Evolutionary conservation across 1,140 invertebrate genomes (phyloP).

Genomic region (Stratiolaelaps scimitus): DNA sequence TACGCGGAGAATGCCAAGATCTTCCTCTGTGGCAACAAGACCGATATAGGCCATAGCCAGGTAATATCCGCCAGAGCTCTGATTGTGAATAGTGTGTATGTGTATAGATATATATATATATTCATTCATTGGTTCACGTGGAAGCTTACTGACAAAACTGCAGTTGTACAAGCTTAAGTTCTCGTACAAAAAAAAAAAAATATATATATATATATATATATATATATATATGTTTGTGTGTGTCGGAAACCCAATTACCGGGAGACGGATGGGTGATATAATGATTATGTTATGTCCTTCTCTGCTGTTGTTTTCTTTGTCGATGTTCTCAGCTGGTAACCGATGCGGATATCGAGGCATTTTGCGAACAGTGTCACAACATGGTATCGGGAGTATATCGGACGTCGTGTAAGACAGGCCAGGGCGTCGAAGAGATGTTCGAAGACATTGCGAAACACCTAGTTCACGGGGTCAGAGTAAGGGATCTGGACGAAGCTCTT

Average conservation of each 20-base stretch:
- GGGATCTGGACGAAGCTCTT: conserved; percentile 34
- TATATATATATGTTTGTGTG: no score
- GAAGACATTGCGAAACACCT: conserved; percentile 35
- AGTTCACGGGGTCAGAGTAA: conserved; percentile 30
- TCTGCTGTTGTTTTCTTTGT: no score
- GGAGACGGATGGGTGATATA: no score
- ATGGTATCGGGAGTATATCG: conserved; percentile 73
- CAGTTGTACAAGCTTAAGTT: no score
- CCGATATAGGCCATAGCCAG: conserved; percentile 52
- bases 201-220: no score
- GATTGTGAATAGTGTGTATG: neutral
- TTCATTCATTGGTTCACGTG: no score
- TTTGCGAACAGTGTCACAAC: conserved; percentile 84
- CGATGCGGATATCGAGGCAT: conserved; percentile 74
- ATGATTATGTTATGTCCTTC: no score
- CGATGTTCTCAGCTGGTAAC: conserved; percentile 52
- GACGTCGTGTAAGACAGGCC: conserved; percentile 65
- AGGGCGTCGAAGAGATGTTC: conserved; percentile 38
- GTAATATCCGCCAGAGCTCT: neutral
- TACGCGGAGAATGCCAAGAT: conserved; percentile 87
- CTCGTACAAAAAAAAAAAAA: no score
- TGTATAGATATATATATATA: neutral
- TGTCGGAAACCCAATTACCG: no score
- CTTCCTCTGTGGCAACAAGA: conserved; percentile 79
- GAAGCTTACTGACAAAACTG: no score